phyloP scores from a whole-genome alignment of 2,797 vertebrate species.

The Thripadectes ignobilis region DNA sequence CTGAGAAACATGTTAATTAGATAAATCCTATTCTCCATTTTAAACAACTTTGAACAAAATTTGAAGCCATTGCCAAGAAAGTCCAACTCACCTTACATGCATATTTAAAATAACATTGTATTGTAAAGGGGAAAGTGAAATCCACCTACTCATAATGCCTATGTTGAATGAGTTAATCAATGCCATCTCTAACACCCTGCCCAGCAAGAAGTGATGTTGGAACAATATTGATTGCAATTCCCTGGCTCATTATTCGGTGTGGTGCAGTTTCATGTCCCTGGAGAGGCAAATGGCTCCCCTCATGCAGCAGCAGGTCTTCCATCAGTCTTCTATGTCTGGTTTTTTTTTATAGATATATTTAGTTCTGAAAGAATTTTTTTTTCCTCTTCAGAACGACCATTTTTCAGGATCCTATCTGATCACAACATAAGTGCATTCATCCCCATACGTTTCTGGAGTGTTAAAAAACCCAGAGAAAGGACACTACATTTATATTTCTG shows the following conservation, averaged over 20 bases:
- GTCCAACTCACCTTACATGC: not conserved
- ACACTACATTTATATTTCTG: not conserved
- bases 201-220: not conserved
- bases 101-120: not conserved
- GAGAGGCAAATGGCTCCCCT: not conserved
- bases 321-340: not conserved
- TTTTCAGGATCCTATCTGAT: not conserved
- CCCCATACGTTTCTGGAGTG: not conserved
- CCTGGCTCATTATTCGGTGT: not conserved
- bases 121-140: not conserved
- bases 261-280: not conserved
- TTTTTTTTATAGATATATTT: not conserved
- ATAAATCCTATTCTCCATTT: not conserved
- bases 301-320: not conserved
- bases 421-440: not conserved
- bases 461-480: not conserved
- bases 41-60: not conserved
- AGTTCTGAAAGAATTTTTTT: not conserved
- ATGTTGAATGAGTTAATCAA: not conserved
- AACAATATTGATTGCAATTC: fast-evolving
- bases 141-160: not conserved
- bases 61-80: not conserved
- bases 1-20: not conserved
- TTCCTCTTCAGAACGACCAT: not conserved
- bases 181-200: not conserved